Evolutionary conservation across 30 jellyfish, hydroid and myxozoan genomes (phyloP).

Genomic region (Nemopilema nomurai): DNA sequence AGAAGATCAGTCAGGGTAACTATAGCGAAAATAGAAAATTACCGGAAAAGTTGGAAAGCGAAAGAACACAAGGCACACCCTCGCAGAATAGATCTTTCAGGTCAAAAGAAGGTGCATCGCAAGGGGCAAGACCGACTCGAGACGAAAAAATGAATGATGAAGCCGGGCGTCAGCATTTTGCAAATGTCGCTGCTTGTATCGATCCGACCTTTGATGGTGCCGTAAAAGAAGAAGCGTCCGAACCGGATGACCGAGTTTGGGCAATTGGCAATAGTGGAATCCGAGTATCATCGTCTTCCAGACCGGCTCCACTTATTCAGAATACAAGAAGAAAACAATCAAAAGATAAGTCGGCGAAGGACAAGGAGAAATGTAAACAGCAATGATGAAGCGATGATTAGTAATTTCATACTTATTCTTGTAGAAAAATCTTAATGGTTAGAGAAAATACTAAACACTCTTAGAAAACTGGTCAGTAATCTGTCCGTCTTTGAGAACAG

Average conservation of each 20-base stretch:
- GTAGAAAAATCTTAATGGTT: neutral
- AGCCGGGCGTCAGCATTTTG: slow-evolving; percentile 11
- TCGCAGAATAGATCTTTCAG: neutral
- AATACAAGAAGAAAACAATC: slow-evolving; percentile 59
- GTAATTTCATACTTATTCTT: neutral
- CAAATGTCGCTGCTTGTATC: slow-evolving; percentile 66
- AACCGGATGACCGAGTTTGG: slow-evolving; percentile 20
- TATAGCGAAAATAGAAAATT: neutral
- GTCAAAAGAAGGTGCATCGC: neutral
- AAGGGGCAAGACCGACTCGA: neutral
- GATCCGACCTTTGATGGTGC: slow-evolving; percentile 70
- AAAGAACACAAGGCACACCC: neutral
- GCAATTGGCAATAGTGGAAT: slow-evolving; percentile 45
- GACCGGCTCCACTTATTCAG: slow-evolving; percentile 75
- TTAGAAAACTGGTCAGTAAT: neutral
- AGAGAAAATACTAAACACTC: neutral
- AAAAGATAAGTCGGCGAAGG: slow-evolving; percentile 31
- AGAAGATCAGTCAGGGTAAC: neutral
- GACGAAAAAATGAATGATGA: neutral
- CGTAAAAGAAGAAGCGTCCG: slow-evolving; percentile 28
- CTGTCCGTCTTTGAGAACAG: no score
- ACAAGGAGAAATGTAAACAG: slow-evolving; percentile 69
- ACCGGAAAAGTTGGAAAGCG: neutral
- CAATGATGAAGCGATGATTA: slow-evolving; percentile 63
- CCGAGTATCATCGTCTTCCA: slow-evolving; percentile 20